These are phyloP conservation scores for Philereme vetulata DNA, from an alignment of 2,888 invertebrate genomes.

Conservation along the genomic window DNA sequence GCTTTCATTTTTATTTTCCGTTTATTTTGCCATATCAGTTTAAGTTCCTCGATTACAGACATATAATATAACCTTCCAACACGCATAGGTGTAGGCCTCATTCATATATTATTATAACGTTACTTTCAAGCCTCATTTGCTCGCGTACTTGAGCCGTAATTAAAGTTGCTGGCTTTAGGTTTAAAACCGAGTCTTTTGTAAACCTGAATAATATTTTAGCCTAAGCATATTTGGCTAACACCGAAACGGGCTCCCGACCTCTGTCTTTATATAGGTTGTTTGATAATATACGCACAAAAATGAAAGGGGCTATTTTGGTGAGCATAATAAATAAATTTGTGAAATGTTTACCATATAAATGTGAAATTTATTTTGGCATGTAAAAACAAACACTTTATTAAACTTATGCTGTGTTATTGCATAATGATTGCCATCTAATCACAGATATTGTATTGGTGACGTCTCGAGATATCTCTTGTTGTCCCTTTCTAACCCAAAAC, in stretches of 20 bases:
- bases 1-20: constrained; percentile 1
- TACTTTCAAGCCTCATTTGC: constrained; percentile 12
- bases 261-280: constrained; percentile 10
- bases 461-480: too few relatives aligned
- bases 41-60: constrained; percentile 15
- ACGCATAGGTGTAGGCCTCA: constrained; percentile 20
- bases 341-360: too few relatives aligned
- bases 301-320: too few relatives aligned
- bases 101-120: constrained; percentile 14
- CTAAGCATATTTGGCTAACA: constrained; percentile 2
- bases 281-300: too few relatives aligned
- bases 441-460: too few relatives aligned
- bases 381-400: too few relatives aligned
- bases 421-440: too few relatives aligned
- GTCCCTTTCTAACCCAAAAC: too few relatives aligned
- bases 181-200: neutral
- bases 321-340: too few relatives aligned
- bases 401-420: too few relatives aligned
- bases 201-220: neutral
- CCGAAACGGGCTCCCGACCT: neutral
- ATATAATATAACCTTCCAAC: constrained; percentile 12
- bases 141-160: neutral
- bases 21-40: neutral
- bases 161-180: neutral
- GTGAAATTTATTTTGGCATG: too few relatives aligned